Conservation (phyloP, 30 jellyfish, hydroid and myxozoan genomes). For the Hydractinia echinata region DNA sequence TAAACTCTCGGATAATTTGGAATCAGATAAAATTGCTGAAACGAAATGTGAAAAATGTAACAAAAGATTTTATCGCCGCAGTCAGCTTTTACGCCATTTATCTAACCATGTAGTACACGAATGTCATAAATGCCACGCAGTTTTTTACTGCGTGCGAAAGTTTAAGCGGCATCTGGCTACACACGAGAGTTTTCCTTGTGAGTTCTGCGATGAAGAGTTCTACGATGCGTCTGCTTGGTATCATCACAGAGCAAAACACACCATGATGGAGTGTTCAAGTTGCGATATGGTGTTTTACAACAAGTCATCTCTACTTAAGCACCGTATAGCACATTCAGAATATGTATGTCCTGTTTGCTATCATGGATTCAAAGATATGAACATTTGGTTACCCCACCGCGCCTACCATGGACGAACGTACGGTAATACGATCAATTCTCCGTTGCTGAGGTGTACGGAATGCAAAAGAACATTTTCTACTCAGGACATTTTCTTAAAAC, state of each 20-base stretch:
- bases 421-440: conserved; percentile 14
- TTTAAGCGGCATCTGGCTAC: conserved; percentile 25
- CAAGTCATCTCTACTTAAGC: conserved; percentile 19
- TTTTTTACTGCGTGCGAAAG: conserved; percentile 36
- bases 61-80: conserved; percentile 35
- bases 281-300: conserved; percentile 29
- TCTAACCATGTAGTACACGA: conserved; percentile 46
- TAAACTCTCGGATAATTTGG: background rate
- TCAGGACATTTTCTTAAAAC: conserved; percentile 31
- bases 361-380: background rate
- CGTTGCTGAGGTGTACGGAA: conserved; percentile 22
- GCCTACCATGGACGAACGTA: conserved; percentile 23
- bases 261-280: conserved; percentile 39
- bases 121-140: conserved; percentile 33
- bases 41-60: conserved; percentile 43
- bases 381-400: conserved; percentile 28
- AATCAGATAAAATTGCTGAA: conserved; percentile 30
- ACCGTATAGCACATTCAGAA: conserved; percentile 10
- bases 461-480: conserved; percentile 18
- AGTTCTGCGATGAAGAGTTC: conserved; percentile 37
- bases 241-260: conserved; percentile 40
- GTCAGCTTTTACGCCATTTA: conserved; percentile 40
- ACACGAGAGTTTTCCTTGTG: conserved; percentile 45
- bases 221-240: conserved; percentile 53
- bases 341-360: conserved; percentile 22